Evolutionary conservation across 2,888 invertebrate genomes (phyloP).

Genomic region (Stratiomys singularior): DNA sequence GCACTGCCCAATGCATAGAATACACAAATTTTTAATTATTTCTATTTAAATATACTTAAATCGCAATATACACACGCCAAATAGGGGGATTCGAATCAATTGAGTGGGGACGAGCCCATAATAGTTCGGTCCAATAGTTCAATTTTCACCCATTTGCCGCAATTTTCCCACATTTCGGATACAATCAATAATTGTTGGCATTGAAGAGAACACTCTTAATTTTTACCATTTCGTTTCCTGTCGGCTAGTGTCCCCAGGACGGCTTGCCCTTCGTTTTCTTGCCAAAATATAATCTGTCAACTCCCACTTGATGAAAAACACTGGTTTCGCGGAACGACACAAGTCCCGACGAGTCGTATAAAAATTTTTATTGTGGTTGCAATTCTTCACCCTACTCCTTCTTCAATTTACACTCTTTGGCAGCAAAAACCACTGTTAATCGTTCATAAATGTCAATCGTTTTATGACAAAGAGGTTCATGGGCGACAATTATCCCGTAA

Average conservation of each 20-base stretch:
- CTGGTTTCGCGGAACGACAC: conserved; percentile 11
- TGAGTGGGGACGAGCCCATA: background rate
- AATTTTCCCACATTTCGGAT: background rate
- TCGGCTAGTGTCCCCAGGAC: background rate
- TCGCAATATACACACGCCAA: background rate
- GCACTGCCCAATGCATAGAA: no score
- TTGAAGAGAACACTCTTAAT: background rate
- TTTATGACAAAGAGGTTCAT: conserved; percentile 27
- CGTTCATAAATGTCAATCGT: conserved; percentile 1
- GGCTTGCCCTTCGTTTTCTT: background rate
- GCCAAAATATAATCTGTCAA: background rate
- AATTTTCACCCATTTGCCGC: background rate
- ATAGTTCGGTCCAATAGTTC: background rate
- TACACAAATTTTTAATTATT: no score
- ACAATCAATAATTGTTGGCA: background rate
- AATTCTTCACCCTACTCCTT: background rate
- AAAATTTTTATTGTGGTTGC: background rate
- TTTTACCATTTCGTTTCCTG: conserved; percentile 8
- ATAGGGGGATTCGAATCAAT: background rate
- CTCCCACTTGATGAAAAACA: conserved; percentile 29
- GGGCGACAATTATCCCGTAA: conserved; percentile 17
- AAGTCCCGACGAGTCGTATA: background rate
- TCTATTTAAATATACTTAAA: background rate
- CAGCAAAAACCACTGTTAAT: background rate
- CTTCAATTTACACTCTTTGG: conserved; percentile 2